Percentiles rank a stretch among this genome's conserved stretches.
Conservation (phyloP, 2,888 invertebrate genomes). For the Polietes domitor region DNA sequence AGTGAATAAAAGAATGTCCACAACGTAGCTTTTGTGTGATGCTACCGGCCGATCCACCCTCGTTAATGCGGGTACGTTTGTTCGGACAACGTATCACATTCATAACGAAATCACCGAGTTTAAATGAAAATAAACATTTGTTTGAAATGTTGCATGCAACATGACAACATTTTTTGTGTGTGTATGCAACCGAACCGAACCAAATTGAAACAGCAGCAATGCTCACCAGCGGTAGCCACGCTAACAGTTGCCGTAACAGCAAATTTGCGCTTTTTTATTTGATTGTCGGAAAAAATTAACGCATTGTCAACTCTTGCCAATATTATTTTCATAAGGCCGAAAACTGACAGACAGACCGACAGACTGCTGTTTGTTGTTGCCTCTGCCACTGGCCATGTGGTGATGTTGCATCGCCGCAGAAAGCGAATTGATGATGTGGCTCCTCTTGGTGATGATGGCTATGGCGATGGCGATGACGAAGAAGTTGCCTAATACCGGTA, state of each 20-base stretch:
- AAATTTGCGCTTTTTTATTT: slow-evolving; percentile 59
- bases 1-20: no score
- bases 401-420: background rate
- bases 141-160: slow-evolving; percentile 61
- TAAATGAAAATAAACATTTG: slow-evolving; percentile 48
- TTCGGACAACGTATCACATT: no score
- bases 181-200: background rate
- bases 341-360: no score
- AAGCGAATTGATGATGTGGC: background rate
- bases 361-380: no score
- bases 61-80: no score
- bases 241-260: slow-evolving; percentile 42
- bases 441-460: background rate
- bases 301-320: slow-evolving; percentile 56
- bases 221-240: background rate
- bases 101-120: slow-evolving; percentile 38
- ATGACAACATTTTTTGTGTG: slow-evolving; percentile 46
- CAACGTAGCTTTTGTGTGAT: no score
- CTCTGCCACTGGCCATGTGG: background rate
- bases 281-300: slow-evolving; percentile 58
- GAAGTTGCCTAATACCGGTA: slow-evolving; percentile 52
- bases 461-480: no score
- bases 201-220: slow-evolving; percentile 33
- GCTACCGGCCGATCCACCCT: no score
- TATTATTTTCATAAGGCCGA: slow-evolving; percentile 45